Evolutionary conservation across 2,113 vertebrate genomes (phyloP), one percentile per base, ranked within the genome.

Genomic region (Vicugna pacos): DNA sequence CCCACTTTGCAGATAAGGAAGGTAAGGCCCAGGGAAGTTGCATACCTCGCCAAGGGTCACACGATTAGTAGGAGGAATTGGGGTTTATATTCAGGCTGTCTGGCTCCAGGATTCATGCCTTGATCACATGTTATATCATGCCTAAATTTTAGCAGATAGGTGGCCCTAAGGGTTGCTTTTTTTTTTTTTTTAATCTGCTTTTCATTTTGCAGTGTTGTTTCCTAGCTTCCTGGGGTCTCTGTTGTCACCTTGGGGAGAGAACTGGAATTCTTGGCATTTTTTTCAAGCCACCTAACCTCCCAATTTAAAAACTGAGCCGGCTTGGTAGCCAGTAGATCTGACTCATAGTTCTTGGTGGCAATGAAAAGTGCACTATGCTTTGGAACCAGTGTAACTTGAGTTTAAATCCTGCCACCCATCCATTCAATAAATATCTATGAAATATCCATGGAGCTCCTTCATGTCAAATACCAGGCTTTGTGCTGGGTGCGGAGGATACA

Each of bases 181-280:
- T 86, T 52, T 90, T 80, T 89, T 86, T 79, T 46, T 80, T 46
- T 76, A 38, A 73, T 65, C 52, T 69, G 35, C 32, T 75, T 95
- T 88, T 73, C 46, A 60, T 93, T 95, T 93, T 85, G 42, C 64
- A 58, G 8, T 54, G 4, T 54, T 88, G 46, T 94, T 46, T 95
- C 54, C 48, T 95, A 82, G 35, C 26, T 16, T 81, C 35, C 82
- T 82, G n/a, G 64, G 81, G 54, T 86, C 62, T 90, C 38, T 73
- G 13, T 75, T 92, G 26, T 95, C 50, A 93, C 75, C 9, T 72
- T 56, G 48, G n/a, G 14, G 12, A 91, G 50, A 93, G 28, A 46
- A 89, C 67, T 93, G 62, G 72, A 82, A 94, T 93, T 91, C 58
- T 50, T 86, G 56, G 67, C 48, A 86, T 93, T 73, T 87, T 87